Evolutionary conservation across 2,888 invertebrate genomes (phyloP).

Genomic region (Metellina segmentata): DNA sequence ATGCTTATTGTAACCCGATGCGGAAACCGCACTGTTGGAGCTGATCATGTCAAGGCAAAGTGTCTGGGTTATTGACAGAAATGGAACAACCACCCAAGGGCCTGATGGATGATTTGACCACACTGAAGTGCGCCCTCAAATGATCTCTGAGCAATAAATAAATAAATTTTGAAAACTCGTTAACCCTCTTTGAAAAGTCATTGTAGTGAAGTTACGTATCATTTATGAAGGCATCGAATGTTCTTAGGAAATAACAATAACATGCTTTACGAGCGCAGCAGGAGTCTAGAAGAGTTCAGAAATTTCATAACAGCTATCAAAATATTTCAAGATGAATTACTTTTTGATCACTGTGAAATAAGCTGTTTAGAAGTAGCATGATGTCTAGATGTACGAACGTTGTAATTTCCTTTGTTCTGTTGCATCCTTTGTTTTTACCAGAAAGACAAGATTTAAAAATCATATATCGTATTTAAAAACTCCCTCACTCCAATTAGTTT

Average conservation of each 20-base stretch:
- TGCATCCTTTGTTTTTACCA: too few species aligned
- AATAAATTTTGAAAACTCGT: constrained; percentile 1
- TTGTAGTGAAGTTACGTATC: constrained; percentile 9
- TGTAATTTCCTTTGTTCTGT: too few species aligned
- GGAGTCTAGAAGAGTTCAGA: too few species aligned
- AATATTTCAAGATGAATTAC: not conserved
- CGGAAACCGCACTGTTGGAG: constrained; percentile 44
- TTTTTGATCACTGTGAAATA: not conserved
- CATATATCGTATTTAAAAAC: too few species aligned
- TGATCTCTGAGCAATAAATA: constrained; percentile 11
- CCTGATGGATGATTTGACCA: constrained; percentile 39
- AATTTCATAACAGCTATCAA: not conserved
- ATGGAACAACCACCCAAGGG: constrained; percentile 52
- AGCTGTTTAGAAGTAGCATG: not conserved
- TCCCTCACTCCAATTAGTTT: too few species aligned
- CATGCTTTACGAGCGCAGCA: too few species aligned
- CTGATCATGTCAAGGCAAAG: constrained; percentile 66
- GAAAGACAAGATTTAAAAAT: too few species aligned
- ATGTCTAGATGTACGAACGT: not conserved
- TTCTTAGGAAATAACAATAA: not conserved
- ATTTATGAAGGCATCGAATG: not conserved
- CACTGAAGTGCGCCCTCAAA: not conserved
- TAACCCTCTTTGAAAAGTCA: constrained; percentile 14
- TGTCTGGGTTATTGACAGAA: constrained; percentile 57
- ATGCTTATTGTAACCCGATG: not conserved